phyloP scores from a whole-genome alignment of 2,888 invertebrate genomes.

The Mythimna impura region DNA sequence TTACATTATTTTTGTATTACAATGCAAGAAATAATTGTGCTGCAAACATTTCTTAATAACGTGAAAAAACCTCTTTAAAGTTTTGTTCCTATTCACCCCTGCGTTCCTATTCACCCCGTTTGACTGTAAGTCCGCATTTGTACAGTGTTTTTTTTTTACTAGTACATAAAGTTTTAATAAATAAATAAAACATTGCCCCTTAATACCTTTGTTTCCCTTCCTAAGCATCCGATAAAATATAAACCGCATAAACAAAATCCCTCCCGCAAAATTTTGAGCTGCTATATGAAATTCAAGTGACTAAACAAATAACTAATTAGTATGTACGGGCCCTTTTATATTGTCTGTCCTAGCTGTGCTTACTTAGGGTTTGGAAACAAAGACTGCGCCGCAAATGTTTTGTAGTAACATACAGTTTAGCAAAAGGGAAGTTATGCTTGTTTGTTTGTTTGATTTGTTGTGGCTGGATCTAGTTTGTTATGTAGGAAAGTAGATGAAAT shows the following conservation, averaged over 20 bases:
- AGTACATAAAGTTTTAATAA: too few relatives aligned
- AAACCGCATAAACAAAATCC: conserved; percentile 43
- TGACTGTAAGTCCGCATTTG: too few relatives aligned
- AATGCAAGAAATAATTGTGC: too few relatives aligned
- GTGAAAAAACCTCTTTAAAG: too few relatives aligned
- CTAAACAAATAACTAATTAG: conserved; percentile 58
- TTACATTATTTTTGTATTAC: too few relatives aligned
- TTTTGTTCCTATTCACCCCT: too few relatives aligned
- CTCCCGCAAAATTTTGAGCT: conserved; percentile 40
- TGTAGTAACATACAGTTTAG: conserved; percentile 19
- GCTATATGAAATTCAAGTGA: conserved; percentile 38
- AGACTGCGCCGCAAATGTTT: conserved; percentile 19
- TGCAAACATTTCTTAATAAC: too few relatives aligned
- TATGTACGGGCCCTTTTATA: conserved; percentile 52
- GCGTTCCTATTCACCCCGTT: too few relatives aligned
- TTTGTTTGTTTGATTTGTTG: conserved; percentile 18
- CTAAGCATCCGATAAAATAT: conserved; percentile 44
- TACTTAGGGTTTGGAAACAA: conserved; percentile 42
- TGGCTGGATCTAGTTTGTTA: not conserved
- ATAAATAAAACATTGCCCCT: conserved; percentile 5
- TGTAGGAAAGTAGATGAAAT: not conserved
- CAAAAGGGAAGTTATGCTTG: conserved; percentile 23
- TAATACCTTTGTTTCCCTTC: conserved; percentile 25
- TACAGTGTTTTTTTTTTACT: too few relatives aligned
- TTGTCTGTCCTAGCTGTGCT: conserved; percentile 55